phyloP scores from a whole-genome alignment of 2,888 invertebrate genomes.

The Epinotia brunnichana region DNA sequence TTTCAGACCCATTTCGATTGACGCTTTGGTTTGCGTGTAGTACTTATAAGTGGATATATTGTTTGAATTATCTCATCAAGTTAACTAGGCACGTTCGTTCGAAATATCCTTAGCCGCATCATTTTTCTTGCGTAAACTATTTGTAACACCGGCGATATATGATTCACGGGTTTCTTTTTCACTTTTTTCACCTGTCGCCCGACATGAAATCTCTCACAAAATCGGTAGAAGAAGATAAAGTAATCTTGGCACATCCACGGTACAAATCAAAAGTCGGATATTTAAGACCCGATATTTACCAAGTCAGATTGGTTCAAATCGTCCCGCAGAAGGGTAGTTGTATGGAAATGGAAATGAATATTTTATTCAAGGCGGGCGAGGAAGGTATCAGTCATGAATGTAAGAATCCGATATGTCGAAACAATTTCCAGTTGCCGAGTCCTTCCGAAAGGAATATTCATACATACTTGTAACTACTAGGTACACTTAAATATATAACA shows the following conservation, averaged over 20 bases:
- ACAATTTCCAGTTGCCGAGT: slow-evolving; percentile 48
- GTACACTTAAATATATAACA: no score
- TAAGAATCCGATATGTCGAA: slow-evolving; percentile 51
- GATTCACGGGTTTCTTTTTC: slow-evolving; percentile 35
- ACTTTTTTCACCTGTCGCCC: not conserved
- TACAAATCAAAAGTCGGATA: slow-evolving; percentile 61
- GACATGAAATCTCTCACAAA: slow-evolving; percentile 7
- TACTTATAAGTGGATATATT: not conserved
- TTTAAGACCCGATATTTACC: slow-evolving; percentile 56
- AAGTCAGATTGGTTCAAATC: slow-evolving; percentile 53
- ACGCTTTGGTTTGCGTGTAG: not conserved
- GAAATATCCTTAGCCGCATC: slow-evolving; percentile 46
- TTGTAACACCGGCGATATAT: slow-evolving; percentile 45
- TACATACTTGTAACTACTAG: not conserved
- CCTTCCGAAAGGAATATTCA: not conserved
- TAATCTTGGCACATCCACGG: slow-evolving; percentile 47
- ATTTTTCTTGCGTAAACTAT: slow-evolving; percentile 47
- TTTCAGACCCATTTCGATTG: not conserved
- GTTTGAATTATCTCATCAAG: not conserved
- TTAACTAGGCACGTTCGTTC: slow-evolving; percentile 39
- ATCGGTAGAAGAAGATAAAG: slow-evolving; percentile 8
- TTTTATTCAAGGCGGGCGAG: slow-evolving; percentile 53
- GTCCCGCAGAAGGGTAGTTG: slow-evolving; percentile 33
- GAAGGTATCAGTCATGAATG: slow-evolving; percentile 49
- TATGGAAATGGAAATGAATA: slow-evolving; percentile 51